Evolutionary conservation across 2,113 vertebrate genomes (phyloP).

Genomic region (Chionomys nivalis): DNA sequence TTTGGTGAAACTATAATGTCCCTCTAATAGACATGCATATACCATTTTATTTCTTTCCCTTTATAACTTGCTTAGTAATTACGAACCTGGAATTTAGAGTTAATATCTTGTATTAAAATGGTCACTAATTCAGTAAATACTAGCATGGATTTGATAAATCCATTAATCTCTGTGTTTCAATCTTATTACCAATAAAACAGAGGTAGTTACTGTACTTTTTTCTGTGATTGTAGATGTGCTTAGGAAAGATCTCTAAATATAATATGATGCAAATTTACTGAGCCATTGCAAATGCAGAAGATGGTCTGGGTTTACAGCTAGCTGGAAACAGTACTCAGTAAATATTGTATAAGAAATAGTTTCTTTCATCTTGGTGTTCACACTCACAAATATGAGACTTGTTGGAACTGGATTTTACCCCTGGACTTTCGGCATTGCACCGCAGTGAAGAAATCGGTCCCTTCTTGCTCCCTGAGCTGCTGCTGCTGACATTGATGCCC

Average conservation of each 20-base stretch:
- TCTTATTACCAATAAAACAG: background rate
- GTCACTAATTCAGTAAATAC: background rate
- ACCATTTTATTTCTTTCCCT: background rate
- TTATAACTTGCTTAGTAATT: background rate
- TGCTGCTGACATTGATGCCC: accelerated
- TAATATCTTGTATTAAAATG: background rate
- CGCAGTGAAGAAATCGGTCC: background rate
- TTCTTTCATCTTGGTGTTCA: background rate
- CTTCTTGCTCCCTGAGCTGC: background rate
- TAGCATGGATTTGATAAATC: background rate
- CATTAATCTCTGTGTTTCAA: background rate
- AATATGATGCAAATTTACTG: background rate
- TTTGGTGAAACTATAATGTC: background rate
- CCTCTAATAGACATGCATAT: background rate
- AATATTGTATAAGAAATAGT: background rate
- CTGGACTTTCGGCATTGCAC: background rate
- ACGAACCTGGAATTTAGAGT: background rate
- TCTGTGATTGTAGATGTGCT: background rate
- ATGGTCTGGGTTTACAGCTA: background rate
- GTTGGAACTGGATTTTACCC: background rate
- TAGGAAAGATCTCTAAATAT: background rate
- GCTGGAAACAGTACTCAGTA: background rate
- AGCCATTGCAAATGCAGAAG: background rate
- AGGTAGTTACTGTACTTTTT: background rate
- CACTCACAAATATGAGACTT: background rate